These are phyloP conservation scores for Amaurobius ferox DNA, from an alignment of 2,888 invertebrate genomes.

Conservation along the genomic window DNA sequence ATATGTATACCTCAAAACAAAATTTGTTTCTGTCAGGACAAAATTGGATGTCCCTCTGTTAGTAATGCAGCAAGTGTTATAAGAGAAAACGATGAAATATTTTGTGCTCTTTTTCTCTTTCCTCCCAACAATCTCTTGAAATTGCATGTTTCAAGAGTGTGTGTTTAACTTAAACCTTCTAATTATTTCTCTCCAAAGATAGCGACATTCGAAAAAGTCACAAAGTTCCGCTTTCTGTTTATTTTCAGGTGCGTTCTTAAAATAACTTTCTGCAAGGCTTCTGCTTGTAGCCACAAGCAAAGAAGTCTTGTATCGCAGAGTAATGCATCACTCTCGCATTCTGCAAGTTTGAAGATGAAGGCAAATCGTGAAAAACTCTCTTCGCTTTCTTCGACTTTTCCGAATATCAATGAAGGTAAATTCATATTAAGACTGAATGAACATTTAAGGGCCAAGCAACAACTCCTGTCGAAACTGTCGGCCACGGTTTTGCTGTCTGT, in stretches of 20 bases:
- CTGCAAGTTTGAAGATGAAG: neutral
- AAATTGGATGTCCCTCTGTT: too few species aligned
- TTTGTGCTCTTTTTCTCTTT: too few species aligned
- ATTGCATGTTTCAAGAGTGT: too few species aligned
- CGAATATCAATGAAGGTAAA: conserved; percentile 70
- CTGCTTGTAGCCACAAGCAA: neutral
- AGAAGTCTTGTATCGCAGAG: conserved; percentile 14
- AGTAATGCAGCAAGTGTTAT: too few species aligned
- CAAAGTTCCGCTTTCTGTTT: neutral
- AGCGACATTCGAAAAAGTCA: neutral
- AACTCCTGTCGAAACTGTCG: conserved; percentile 70
- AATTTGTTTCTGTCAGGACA: too few species aligned
- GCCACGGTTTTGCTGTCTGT: conserved; percentile 67
- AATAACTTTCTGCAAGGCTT: neutral
- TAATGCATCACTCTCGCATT: conserved; percentile 45
- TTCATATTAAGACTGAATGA: conserved; percentile 71
- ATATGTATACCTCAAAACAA: too few species aligned
- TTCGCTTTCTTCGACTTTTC: conserved; percentile 49
- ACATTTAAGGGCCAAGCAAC: conserved; percentile 56
- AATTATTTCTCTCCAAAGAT: neutral
- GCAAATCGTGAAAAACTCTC: conserved; percentile 27
- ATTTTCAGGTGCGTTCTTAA: neutral
- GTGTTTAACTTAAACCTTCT: neutral
- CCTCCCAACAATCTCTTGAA: too few species aligned
- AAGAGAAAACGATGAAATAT: too few species aligned